Evolutionary conservation across 2,797 vertebrate species (phyloP), one percentile per base, ranked within the genome.

Genomic region (Oreortyx pictus): DNA sequence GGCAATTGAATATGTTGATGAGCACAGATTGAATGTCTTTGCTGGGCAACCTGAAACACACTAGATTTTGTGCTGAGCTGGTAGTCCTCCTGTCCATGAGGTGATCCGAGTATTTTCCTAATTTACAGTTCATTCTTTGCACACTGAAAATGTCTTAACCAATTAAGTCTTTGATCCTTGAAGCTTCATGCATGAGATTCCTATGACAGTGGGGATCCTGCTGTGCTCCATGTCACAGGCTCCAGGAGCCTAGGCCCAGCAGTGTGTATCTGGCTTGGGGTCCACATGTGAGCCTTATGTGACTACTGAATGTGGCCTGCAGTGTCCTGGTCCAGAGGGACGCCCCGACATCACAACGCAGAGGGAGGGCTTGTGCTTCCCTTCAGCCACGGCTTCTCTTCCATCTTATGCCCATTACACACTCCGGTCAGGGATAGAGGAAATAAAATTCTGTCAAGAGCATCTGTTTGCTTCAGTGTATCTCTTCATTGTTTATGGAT

Each of bases 161-260:
- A 0, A 31, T 57, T n/a, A 49, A 10, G 49, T 57, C 31, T 64
- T 27, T 1, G 0, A 16, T 24, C 71, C 35, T 8, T 9, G 17
- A 14, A 29, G 52, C 60, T 82, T 16, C 1, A 0, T 35, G 14
- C 12, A 9, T 65, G 46, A 89, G n/a, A 44, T 76, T 93, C 29
- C 41, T 90, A 18, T 8, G 23, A 31, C 39, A 50, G 43, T 27
- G 35, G 29, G 23, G 86, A 6, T 8, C 7, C 5, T 54, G 18
- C 75, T 31, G 9, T 1, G 4, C 14, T 83, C 18, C 47, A 4
- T 1, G 0, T 25, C 47, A 44, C 0, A 0, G 62, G 25, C 24
- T 59, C 14, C 24, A 46, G 37, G 46, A 82, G 2, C 17, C 22
- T 74, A 56, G 70, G 19, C 60, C 9, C 5, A 54, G 47, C 2